Evolutionary conservation across 2,113 vertebrate genomes (phyloP).

Genomic region (Vicugna pacos): DNA sequence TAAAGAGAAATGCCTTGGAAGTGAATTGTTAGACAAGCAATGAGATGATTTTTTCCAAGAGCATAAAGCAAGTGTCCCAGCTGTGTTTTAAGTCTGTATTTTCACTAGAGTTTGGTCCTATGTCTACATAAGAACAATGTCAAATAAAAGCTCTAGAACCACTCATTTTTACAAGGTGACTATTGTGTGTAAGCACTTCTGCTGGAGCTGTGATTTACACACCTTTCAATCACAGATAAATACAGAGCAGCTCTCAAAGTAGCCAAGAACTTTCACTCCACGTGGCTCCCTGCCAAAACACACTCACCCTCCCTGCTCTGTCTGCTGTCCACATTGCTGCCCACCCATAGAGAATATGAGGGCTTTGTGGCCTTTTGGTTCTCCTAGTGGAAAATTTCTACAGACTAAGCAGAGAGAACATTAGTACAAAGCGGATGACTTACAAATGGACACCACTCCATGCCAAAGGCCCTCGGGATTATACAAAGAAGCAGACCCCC

Average conservation of each 20-base stretch:
- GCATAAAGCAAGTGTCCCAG: conserved; percentile 51
- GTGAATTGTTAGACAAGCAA: conserved; percentile 57
- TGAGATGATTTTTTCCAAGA: conserved; percentile 63
- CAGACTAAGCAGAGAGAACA: conserved; percentile 12
- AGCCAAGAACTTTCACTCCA: conserved; percentile 54
- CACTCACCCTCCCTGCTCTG: background rate
- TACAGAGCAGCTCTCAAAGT: background rate
- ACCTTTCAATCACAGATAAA: conserved; percentile 71
- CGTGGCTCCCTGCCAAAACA: conserved; percentile 13
- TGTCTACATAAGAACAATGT: conserved; percentile 55
- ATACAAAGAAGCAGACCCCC: conserved; percentile 28
- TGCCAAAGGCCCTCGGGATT: background rate
- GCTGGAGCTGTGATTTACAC: conserved; percentile 57
- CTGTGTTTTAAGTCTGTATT: conserved; percentile 43
- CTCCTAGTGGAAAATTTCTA: conserved; percentile 45
- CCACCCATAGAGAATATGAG: background rate
- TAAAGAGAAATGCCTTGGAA: conserved; percentile 30
- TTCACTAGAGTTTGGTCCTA: conserved; percentile 49
- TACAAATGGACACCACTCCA: background rate
- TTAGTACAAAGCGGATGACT: background rate
- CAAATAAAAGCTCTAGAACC: conserved; percentile 65
- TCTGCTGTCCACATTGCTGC: conserved; percentile 40
- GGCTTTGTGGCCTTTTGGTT: background rate
- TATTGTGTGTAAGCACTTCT: conserved; percentile 56
- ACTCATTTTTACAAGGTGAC: conserved; percentile 67